Evolutionary conservation across 2,113 vertebrate genomes (phyloP).

Genomic region (Sebastes schlegelii): DNA sequence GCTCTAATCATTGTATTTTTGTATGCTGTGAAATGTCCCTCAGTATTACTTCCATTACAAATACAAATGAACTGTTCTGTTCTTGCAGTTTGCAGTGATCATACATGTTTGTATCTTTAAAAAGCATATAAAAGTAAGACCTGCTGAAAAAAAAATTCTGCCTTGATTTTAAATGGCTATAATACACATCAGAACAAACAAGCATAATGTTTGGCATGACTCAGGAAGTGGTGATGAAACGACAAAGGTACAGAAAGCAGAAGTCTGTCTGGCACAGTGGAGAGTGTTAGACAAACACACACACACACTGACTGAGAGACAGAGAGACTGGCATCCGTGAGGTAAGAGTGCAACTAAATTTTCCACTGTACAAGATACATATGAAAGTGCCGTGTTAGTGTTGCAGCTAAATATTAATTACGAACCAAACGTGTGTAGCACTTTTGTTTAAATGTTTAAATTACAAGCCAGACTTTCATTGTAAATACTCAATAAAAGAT

Average conservation of each 20-base stretch:
- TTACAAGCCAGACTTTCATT: background rate
- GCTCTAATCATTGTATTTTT: background rate
- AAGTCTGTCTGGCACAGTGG: constrained; percentile 66
- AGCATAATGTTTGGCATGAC: constrained; percentile 37
- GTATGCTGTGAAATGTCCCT: too few species aligned
- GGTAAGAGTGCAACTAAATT: constrained; percentile 54
- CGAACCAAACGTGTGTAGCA: background rate
- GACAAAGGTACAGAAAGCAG: constrained; percentile 69
- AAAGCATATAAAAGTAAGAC: background rate
- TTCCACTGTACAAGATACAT: background rate
- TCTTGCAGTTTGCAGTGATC: background rate
- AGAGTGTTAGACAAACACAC: constrained; percentile 25
- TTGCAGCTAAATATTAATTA: background rate
- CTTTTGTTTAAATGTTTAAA: background rate
- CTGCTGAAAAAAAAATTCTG: too few species aligned
- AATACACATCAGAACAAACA: background rate
- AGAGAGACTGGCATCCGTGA: constrained; percentile 15
- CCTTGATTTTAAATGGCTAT: background rate
- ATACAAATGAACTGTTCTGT: background rate
- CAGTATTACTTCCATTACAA: too few species aligned
- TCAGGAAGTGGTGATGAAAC: constrained; percentile 81
- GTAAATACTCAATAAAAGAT: background rate
- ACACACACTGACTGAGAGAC: constrained; percentile 3
- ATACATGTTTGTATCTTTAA: background rate
- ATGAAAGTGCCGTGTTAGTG: background rate